A percentile compares a stretch with the other conserved stretches of the same genome.
These are phyloP conservation scores for Sepiola atlantica DNA, from an alignment of 2,888 invertebrate species.

Conservation along the genomic window DNA sequence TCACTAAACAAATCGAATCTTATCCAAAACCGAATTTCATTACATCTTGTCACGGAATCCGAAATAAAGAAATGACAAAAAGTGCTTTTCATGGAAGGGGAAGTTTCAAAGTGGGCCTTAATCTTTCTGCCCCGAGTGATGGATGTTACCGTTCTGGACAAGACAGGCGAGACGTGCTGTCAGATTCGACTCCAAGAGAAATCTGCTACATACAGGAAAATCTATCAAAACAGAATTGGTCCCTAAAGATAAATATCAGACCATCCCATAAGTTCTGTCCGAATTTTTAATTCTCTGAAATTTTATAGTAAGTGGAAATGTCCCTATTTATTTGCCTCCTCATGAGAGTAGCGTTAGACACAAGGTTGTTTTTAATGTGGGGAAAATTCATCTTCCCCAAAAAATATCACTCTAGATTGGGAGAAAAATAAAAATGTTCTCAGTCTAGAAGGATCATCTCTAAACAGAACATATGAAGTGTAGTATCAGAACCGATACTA, in stretches of 20 bases:
- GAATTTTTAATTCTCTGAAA: too few species aligned
- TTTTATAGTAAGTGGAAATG: too few species aligned
- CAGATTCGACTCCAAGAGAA: background rate
- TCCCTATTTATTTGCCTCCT: too few species aligned
- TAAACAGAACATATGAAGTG: too few species aligned
- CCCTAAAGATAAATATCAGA: background rate
- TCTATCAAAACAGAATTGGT: background rate
- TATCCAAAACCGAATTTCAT: background rate
- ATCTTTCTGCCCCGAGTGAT: background rate
- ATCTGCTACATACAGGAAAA: background rate
- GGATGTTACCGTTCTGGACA: background rate
- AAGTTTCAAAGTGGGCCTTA: background rate
- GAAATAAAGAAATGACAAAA: background rate
- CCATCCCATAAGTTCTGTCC: too few species aligned
- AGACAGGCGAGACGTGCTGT: background rate
- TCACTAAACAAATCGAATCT: slow-evolving; percentile 4
- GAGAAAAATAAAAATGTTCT: too few species aligned
- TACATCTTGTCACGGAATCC: background rate
- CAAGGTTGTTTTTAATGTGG: too few species aligned
- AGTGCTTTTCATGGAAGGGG: background rate
- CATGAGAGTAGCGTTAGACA: too few species aligned
- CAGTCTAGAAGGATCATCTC: too few species aligned
- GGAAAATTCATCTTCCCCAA: too few species aligned
- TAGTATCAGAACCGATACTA: too few species aligned
- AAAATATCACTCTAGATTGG: too few species aligned